Base-by-base conservation (phyloP, 2,888 invertebrate species). In the Theretra japonica region DNA sequence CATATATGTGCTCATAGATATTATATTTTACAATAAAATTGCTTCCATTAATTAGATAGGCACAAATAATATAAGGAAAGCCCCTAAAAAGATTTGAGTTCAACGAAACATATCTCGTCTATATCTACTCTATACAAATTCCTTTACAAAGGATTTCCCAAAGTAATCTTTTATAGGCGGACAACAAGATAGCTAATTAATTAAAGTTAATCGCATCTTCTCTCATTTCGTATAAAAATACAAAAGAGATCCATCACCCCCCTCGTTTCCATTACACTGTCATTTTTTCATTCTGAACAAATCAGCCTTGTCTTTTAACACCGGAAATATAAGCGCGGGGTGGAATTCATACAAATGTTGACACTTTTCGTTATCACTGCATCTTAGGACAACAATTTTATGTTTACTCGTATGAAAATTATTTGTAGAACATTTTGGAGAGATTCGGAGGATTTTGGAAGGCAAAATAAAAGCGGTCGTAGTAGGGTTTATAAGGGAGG, bases 361-460 rank as follows among this genome's bases (percentile, higher is more conserved):
- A 91, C 90, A 88, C 83, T 85, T 81, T 75, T 78, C 79, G 81
- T 90, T 90, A 90, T 86, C 92, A 85, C 86, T 83, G 85, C 71
- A 76, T 77, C 79, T 80, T 83, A 79, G 78, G 70, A 74, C 71
- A 70, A 79, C 79, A 76, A 76, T 69, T 73, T 74, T 74, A 58
- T 41, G 68, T 69, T 50, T 60, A 60, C 57, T 23, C 19, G 19
- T 5, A 6, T 58, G 41, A 48, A 71, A 76, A 68, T 33, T 50
- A 15, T 79, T 68, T 75, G 69, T 70, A n/a, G 21, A 23, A n/a
- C 5, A 17, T 57, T 56, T 41, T 41, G 11, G 17, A n/a, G 6
- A 48, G 19, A 8, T 28, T 15, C 11, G 8, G 23, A n/a, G 28
- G 33, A 65, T 15, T 57, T 50, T 25, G 23, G 6, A 30, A 21